A percentile compares a stretch with the other conserved stretches of the same genome.
Conservation (phyloP, 2,888 invertebrate genomes). For the Scaptomyza polygonia region DNA sequence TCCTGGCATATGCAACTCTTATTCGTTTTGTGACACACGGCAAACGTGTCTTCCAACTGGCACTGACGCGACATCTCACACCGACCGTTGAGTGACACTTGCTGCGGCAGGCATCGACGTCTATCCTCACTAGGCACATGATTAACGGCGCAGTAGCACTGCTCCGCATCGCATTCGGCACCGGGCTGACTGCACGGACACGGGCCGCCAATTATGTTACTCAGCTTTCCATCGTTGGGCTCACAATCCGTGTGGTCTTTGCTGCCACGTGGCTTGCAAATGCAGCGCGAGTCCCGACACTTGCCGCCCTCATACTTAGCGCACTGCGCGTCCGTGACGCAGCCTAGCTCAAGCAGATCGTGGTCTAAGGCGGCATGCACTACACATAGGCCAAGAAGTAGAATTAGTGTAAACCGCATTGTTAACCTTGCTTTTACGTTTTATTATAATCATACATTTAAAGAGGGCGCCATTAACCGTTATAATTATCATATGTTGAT, state of each 20-base stretch:
- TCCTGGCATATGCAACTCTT: constrained; percentile 70
- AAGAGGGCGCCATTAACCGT: constrained; percentile 49
- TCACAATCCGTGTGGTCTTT: constrained; percentile 58
- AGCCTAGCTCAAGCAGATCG: constrained; percentile 75
- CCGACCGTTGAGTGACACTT: constrained; percentile 53
- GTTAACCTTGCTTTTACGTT: constrained; percentile 14
- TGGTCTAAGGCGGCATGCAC: constrained; percentile 8
- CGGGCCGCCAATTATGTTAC: constrained; percentile 80
- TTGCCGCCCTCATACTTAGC: constrained; percentile 54
- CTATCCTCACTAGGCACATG: constrained; percentile 75
- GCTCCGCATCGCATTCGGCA: constrained; percentile 70
- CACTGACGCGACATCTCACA: constrained; percentile 80
- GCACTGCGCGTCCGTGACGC: constrained; percentile 68
- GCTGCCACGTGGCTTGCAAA: constrained; percentile 56
- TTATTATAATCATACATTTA: background rate
- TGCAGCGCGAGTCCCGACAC: constrained; percentile 65
- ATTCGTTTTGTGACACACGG: constrained; percentile 61
- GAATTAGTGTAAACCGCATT: constrained; percentile 21
- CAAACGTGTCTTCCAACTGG: constrained; percentile 63
- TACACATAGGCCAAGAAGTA: constrained; percentile 1
- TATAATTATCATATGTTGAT: constrained; percentile 19
- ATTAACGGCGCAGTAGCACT: constrained; percentile 71
- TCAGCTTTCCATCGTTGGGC: constrained; percentile 70
- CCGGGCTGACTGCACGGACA: constrained; percentile 76
- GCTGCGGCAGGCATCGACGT: constrained; percentile 75